Conservation (phyloP, 2,113 vertebrate species). For the Lasiurus cinereus region DNA sequence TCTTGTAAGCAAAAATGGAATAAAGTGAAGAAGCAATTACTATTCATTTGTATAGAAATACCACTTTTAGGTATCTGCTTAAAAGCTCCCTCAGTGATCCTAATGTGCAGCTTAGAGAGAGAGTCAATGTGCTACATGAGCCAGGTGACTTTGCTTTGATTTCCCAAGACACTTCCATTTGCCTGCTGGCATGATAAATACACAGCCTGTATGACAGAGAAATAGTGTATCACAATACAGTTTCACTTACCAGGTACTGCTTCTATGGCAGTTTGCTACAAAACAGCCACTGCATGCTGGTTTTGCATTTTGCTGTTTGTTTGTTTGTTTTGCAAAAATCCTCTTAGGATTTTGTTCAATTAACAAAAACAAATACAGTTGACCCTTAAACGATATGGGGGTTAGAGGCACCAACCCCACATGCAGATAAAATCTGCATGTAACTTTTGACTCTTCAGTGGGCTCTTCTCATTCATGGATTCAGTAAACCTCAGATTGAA, state of each 20-base stretch:
- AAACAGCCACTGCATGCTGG: not conserved
- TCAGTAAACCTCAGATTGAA: not conserved
- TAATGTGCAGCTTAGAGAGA: not conserved
- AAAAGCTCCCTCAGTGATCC: not conserved
- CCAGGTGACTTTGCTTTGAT: not conserved
- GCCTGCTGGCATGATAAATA: not conserved
- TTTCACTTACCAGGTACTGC: not conserved
- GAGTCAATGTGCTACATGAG: accelerated
- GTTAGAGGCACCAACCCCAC: not conserved
- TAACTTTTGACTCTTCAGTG: not conserved
- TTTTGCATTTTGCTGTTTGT: not conserved
- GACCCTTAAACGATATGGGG: not conserved
- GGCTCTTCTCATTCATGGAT: not conserved
- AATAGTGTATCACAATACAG: too few species aligned
- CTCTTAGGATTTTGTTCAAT: not conserved
- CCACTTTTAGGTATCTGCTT: not conserved
- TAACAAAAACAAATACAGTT: not conserved
- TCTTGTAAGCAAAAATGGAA: not conserved
- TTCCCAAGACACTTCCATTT: not conserved
- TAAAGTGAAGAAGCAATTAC: not conserved
- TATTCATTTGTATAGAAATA: not conserved
- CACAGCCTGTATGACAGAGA: not conserved
- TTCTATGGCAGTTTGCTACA: not conserved
- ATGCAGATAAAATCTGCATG: not conserved
- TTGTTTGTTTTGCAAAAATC: not conserved